Percentiles rank a stretch among this genome's conserved stretches.
Conservation (phyloP, 2,888 invertebrate species). For the Adelognathus sp. region DNA sequence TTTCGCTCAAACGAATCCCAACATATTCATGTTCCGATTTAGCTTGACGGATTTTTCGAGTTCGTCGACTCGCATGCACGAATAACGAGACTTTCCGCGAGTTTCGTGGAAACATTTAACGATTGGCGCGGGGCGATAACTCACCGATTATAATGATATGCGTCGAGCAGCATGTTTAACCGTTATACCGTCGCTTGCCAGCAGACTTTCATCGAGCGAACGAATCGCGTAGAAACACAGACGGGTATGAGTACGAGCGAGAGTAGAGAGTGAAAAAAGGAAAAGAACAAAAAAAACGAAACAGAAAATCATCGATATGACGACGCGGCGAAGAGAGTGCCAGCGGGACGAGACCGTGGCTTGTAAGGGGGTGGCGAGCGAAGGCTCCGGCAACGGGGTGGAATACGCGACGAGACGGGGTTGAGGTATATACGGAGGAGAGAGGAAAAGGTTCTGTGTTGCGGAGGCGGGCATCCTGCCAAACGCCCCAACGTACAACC, state of each 20-base stretch:
- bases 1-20: no score
- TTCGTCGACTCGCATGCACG: no score
- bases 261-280: not conserved
- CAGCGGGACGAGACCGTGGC: slow-evolving; percentile 43
- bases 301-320: slow-evolving; percentile 46
- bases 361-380: slow-evolving; percentile 49
- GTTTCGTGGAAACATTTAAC: not conserved
- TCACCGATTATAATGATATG: slow-evolving; percentile 28
- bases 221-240: slow-evolving; percentile 64
- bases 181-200: slow-evolving; percentile 16
- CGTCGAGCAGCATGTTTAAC: slow-evolving; percentile 27
- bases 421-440: slow-evolving; percentile 19
- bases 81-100: not conserved
- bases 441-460: slow-evolving; percentile 42
- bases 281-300: slow-evolving; percentile 17
- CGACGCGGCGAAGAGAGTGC: slow-evolving; percentile 32
- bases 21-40: not conserved
- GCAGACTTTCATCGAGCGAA: slow-evolving; percentile 75
- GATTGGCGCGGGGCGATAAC: slow-evolving; percentile 25
- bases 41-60: no score
- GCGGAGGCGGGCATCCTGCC: slow-evolving; percentile 57
- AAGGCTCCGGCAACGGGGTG: slow-evolving; percentile 33
- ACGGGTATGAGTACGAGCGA: slow-evolving; percentile 33
- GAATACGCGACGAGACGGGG: not conserved
- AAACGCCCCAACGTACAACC: slow-evolving; percentile 42